Percentiles rank a stretch among this genome's conserved stretches.
These are phyloP conservation scores for Helogale parvula DNA, from an alignment of 2,113 vertebrate genomes.

Conservation along the genomic window DNA sequence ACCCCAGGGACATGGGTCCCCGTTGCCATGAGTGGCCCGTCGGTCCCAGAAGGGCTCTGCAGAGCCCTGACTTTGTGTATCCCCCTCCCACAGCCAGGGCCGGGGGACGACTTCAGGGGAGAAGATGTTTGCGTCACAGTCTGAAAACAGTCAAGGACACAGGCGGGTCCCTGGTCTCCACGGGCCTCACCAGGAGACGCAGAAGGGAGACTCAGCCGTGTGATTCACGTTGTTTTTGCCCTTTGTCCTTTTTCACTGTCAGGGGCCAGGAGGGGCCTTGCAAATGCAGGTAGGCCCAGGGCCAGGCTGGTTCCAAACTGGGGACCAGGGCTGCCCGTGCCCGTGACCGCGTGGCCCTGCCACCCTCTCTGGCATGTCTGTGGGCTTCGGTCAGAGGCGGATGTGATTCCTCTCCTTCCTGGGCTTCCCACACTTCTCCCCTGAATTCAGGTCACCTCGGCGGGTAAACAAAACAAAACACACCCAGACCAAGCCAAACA, in stretches of 20 bases:
- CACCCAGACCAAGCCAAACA: background rate
- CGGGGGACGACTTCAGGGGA: background rate
- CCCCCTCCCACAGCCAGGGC: background rate
- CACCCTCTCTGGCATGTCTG: background rate
- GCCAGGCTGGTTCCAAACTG: background rate
- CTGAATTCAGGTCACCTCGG: background rate
- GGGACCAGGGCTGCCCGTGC: background rate
- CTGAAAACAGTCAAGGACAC: background rate
- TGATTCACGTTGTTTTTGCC: background rate
- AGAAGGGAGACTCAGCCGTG: background rate
- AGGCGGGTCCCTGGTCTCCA: background rate
- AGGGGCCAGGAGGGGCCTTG: background rate
- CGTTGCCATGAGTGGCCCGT: accelerated
- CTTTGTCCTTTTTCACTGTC: background rate
- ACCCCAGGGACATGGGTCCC: too few relatives aligned
- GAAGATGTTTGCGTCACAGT: background rate
- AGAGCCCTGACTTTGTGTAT: background rate
- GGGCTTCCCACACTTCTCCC: background rate
- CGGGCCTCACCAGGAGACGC: background rate
- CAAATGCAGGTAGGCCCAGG: background rate
- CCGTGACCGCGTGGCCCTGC: background rate
- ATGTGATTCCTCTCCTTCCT: background rate
- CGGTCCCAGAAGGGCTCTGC: accelerated
- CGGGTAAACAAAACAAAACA: background rate
- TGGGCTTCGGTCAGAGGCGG: too few relatives aligned